A percentile compares a stretch with the other conserved stretches of the same genome.
Evolutionary conservation across 2,888 invertebrate species (phyloP).

Genomic region (Cloeon dipterum): DNA sequence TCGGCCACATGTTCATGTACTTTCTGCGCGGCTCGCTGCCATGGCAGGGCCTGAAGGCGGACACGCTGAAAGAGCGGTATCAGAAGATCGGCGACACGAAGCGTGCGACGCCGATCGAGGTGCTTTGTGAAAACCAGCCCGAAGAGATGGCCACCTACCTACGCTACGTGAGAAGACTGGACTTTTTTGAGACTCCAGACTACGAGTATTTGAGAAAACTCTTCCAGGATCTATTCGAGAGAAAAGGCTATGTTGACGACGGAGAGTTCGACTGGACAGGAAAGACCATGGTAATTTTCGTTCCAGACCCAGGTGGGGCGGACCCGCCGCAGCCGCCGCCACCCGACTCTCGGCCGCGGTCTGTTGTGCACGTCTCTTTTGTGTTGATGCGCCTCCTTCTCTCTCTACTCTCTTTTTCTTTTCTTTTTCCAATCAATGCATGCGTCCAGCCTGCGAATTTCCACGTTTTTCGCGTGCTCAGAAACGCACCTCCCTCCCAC

Average conservation of each 20-base stretch:
- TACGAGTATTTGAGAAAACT: conserved; percentile 94
- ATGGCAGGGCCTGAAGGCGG: conserved; percentile 99
- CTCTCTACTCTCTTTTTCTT: conserved; percentile 14
- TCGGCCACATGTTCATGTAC: conserved; percentile 99
- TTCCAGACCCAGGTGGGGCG: background rate
- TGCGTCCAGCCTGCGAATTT: conserved; percentile 48
- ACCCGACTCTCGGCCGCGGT: background rate
- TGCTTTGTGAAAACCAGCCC: conserved; percentile 42
- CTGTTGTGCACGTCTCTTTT: background rate
- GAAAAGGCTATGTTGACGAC: conserved; percentile 68
- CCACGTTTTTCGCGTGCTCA: conserved; percentile 53
- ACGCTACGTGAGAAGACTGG: conserved; percentile 85
- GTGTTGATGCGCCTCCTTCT: background rate
- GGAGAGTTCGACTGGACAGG: conserved; percentile 93
- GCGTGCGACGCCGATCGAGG: conserved; percentile 94
- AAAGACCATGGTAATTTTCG: conserved; percentile 34
- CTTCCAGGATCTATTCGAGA: conserved; percentile 79
- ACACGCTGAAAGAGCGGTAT: conserved; percentile 97
- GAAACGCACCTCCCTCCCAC: conserved; percentile 71
- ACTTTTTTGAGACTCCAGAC: conserved; percentile 99
- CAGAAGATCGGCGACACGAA: conserved; percentile 99
- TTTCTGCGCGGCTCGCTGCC: conserved; percentile 98
- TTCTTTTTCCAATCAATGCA: conserved; percentile 12
- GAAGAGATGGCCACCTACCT: conserved; percentile 97
- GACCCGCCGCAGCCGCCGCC: background rate